phyloP scores from a whole-genome alignment of 2,888 invertebrate species.

The Latheticus oryzae region DNA sequence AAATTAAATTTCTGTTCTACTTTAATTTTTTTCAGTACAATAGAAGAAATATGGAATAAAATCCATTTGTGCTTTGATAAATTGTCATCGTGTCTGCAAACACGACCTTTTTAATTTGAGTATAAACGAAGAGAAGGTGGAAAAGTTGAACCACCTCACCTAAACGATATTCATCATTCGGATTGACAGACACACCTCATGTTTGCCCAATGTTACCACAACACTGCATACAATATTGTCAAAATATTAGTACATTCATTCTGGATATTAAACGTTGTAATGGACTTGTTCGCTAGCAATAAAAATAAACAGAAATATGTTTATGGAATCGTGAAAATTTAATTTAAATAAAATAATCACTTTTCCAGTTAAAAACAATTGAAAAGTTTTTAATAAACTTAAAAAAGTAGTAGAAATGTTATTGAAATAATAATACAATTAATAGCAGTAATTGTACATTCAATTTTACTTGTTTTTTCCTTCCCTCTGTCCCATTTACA shows the following conservation, averaged over 20 bases:
- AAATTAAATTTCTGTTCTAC: not conserved
- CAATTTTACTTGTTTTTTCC: too few species aligned
- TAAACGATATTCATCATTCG: slow-evolving; percentile 53
- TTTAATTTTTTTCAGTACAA: slow-evolving; percentile 5
- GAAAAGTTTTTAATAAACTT: too few species aligned
- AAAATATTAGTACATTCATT: slow-evolving; percentile 50
- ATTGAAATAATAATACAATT: too few species aligned
- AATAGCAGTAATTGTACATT: too few species aligned
- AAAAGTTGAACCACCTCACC: slow-evolving; percentile 36
- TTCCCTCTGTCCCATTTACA: too few species aligned
- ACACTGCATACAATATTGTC: slow-evolving; percentile 48
- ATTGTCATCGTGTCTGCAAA: slow-evolving; percentile 11
- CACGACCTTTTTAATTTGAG: slow-evolving; percentile 6
- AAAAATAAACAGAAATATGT: slow-evolving; percentile 18
- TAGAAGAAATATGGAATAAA: slow-evolving; percentile 3
- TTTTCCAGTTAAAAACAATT: too few species aligned
- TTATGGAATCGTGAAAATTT: too few species aligned
- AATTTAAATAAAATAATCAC: too few species aligned
- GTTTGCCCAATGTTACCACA: slow-evolving; percentile 52
- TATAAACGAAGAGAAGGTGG: slow-evolving; percentile 1
- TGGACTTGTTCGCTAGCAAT: slow-evolving; percentile 8
- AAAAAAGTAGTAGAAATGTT: too few species aligned
- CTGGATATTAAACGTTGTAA: slow-evolving; percentile 24
- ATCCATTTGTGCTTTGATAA: slow-evolving; percentile 4
- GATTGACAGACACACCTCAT: slow-evolving; percentile 54